Evolutionary conservation across 1,140 invertebrate species (phyloP).

Genomic region (Camponotus vicinus): DNA sequence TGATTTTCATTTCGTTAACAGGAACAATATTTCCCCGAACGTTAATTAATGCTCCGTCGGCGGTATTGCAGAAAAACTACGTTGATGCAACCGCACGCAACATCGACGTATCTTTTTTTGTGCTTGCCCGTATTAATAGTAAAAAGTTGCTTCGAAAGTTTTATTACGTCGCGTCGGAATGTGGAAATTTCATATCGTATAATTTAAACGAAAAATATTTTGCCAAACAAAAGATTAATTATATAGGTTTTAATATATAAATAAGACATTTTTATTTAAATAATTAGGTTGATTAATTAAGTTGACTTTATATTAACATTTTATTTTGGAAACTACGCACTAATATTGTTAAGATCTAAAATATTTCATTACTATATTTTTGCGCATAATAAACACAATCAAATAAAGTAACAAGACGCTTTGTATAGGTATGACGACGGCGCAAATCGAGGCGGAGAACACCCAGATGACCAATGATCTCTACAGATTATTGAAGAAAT

Average conservation of each 20-base stretch:
- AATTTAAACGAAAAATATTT: background rate
- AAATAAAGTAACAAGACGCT: background rate
- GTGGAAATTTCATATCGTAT: background rate
- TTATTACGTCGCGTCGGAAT: background rate
- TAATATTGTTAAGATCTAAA: background rate
- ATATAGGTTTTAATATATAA: background rate
- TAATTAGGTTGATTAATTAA: background rate
- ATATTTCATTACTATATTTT: background rate
- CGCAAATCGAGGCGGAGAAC: slow-evolving; percentile 96
- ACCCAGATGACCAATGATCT: slow-evolving; percentile 98
- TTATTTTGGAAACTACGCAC: background rate
- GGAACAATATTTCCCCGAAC: slow-evolving; percentile 31
- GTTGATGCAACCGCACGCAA: background rate
- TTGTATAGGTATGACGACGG: slow-evolving; percentile 94
- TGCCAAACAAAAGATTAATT: background rate
- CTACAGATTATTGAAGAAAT: slow-evolving; percentile 96
- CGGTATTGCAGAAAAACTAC: background rate
- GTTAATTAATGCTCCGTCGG: slow-evolving; percentile 48
- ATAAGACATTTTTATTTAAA: slow-evolving; percentile 20
- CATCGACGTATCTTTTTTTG: background rate
- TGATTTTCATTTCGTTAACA: slow-evolving; percentile 5
- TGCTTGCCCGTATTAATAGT: slow-evolving; percentile 9
- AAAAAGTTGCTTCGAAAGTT: slow-evolving; percentile 25
- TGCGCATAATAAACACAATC: background rate
- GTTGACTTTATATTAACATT: background rate